A percentile compares a stretch with the other conserved stretches of the same genome.
phyloP scores from a whole-genome alignment of 92 coral and sea anemone species.

The Palythoa heliodiscus region DNA sequence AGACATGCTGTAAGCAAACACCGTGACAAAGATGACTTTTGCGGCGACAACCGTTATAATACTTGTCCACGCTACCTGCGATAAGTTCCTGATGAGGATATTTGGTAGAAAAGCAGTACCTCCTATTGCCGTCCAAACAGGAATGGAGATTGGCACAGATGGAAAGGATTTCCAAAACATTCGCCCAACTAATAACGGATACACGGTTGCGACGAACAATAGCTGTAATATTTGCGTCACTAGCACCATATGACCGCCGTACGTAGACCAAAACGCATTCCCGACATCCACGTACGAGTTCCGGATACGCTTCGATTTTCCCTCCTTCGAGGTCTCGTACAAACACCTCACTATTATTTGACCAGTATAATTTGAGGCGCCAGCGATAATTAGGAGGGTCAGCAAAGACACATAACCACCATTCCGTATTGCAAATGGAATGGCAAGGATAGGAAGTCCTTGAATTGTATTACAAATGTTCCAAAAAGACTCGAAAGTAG shows the following conservation, averaged over 20 bases:
- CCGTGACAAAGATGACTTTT: constrained; percentile 83
- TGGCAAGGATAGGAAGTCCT: constrained; percentile 94
- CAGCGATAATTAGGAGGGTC: constrained; percentile 71
- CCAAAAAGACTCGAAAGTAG: constrained; percentile 92
- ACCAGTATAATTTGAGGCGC: constrained; percentile 90
- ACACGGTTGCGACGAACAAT: constrained; percentile 80
- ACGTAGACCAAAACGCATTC: constrained; percentile 66
- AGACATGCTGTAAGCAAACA: constrained; percentile 74
- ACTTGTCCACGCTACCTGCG: constrained; percentile 99
- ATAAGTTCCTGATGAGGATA: constrained; percentile 77
- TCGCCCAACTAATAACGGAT: constrained; percentile 88
- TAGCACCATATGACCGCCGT: constrained; percentile 82
- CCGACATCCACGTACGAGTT: constrained; percentile 84
- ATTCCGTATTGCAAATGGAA: constrained; percentile 86
- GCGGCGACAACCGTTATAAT: constrained; percentile 85
- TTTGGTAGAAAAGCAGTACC: constrained; percentile 87
- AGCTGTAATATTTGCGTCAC: constrained; percentile 75
- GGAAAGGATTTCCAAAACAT: constrained; percentile 75
- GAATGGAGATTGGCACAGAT: constrained; percentile 57
- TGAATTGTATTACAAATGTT: constrained; percentile 97
- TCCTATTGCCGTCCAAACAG: constrained; percentile 85
- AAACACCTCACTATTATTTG: constrained; percentile 80
- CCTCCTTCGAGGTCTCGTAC: constrained; percentile 64
- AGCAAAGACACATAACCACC: constrained; percentile 83
- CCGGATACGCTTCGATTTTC: constrained; percentile 72